Base-by-base conservation (phyloP, 2,797 vertebrate species). In the Bovichtus diacanthus region DNA sequence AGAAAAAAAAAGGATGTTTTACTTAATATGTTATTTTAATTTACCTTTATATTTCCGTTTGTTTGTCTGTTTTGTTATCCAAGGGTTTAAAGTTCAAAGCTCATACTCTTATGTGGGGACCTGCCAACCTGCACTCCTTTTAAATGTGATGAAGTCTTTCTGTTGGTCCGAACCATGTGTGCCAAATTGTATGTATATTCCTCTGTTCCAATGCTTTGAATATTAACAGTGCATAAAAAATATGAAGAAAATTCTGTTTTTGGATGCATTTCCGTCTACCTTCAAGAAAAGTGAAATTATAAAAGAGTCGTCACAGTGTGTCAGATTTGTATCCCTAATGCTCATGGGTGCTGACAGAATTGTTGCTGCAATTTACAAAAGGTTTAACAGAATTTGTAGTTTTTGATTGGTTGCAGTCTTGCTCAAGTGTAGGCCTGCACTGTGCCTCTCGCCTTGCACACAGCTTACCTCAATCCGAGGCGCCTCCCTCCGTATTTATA, bases 111-210 rank as follows among this genome's bases (percentile, higher is more conserved):
- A 83, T 78, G 83, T 87, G 86, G 90, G 91, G 90, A 92, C 90
- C 90, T 91, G 87, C 87, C 87, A 80, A 88, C 87, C 86, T 89
- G 90, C 91, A 90, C 89, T 92, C 90, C 88, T 88, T 91, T 92
- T 88, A 91, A 94, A 93, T 94, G 92, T 94, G 92, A 94, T 82
- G 2, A 86, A 89, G 82, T 84, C 84, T 91, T 91, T 95, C 78
- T 90, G 91, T 95, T 93, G 90, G 91, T 95, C 92, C 59, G 81
- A 94, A 95, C 93, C 90, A 91, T 90, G 90, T 95, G 95, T 96
- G 95, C 95, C 95, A 96, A 96, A 96, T 88, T 94, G 88, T 94
- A 88, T 94, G 90, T 93, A 90, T 93, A 87, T 86, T 94, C 88
- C 90, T 92, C 90, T 94, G 92, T 94, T n/a, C n/a, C 94, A 84